phyloP scores from a whole-genome alignment of 2,113 vertebrate species.

The Antigone vipio region DNA sequence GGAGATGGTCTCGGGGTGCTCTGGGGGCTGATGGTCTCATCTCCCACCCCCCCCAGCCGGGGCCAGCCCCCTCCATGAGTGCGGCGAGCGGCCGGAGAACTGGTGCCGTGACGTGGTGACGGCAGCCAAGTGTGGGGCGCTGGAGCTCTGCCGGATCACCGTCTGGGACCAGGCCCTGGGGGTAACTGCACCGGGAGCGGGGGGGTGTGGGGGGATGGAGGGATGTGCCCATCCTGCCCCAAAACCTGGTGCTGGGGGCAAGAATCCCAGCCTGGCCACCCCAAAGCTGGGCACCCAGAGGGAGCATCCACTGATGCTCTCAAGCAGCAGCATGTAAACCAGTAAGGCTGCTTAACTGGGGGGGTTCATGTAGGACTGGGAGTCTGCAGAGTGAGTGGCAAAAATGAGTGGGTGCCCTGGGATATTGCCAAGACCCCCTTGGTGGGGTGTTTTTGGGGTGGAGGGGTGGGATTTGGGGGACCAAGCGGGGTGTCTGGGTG shows the following conservation, averaged over 20 bases:
- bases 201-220: accelerated
- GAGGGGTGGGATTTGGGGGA: neutral
- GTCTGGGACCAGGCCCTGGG: constrained; percentile 83
- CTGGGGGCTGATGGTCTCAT: neutral
- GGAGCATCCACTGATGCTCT: neutral
- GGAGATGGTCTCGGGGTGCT: neutral
- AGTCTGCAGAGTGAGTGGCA: neutral
- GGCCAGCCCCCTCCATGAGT: constrained; percentile 83
- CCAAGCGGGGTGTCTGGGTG: accelerated
- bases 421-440: neutral
- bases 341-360: neutral
- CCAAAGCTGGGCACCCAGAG: neutral
- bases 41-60: constrained; percentile 62
- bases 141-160: constrained; percentile 84
- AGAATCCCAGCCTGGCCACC: neutral
- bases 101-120: constrained; percentile 88
- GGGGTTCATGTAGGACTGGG: neutral
- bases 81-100: constrained; percentile 79
- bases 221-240: neutral
- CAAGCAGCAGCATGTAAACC: neutral
- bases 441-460: neutral
- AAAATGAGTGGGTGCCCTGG: accelerated
- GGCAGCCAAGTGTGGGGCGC: constrained; percentile 81
- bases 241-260: accelerated
- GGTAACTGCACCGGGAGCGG: constrained; percentile 57